These are phyloP conservation scores for Mus spicilegus DNA, from an alignment of 2,113 vertebrate species.

Conservation along the genomic window DNA sequence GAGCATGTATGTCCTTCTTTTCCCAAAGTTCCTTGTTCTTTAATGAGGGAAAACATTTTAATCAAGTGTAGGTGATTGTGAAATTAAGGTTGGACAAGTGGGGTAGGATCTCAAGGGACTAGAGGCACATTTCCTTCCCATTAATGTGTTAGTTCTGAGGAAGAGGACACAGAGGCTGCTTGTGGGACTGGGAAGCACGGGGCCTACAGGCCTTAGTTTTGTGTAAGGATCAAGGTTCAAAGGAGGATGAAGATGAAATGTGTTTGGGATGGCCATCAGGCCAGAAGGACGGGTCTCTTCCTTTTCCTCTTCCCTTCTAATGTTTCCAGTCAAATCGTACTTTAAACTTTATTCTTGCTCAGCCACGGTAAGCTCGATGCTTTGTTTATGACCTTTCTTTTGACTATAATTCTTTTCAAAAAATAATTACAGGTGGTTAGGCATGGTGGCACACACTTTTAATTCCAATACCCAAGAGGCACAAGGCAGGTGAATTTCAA, in stretches of 20 bases:
- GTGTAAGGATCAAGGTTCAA: neutral
- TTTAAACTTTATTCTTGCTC: conserved; percentile 13
- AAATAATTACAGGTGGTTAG: neutral
- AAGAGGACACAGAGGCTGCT: neutral
- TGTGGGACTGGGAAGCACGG: neutral
- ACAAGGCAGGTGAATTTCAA: neutral
- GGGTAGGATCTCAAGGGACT: conserved; percentile 31
- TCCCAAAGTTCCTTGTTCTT: conserved; percentile 36
- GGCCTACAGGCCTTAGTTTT: neutral
- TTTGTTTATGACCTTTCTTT: conserved; percentile 40
- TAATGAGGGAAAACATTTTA: conserved; percentile 55
- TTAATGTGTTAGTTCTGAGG: neutral
- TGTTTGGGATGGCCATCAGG: neutral
- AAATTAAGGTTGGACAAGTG: neutral
- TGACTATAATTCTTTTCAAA: neutral
- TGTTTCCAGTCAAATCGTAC: neutral
- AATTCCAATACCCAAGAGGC: neutral
- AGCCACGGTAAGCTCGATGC: neutral
- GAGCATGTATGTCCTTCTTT: conserved; percentile 2
- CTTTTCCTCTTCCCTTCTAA: neutral
- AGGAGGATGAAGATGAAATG: neutral
- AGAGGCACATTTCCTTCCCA: conserved; percentile 16
- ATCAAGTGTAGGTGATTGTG: conserved; percentile 9
- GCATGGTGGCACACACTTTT: neutral
- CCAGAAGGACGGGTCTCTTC: neutral